These are phyloP conservation scores for Gallinago stenura DNA, from an alignment of 2,797 vertebrate genomes.

Conservation along the genomic window DNA sequence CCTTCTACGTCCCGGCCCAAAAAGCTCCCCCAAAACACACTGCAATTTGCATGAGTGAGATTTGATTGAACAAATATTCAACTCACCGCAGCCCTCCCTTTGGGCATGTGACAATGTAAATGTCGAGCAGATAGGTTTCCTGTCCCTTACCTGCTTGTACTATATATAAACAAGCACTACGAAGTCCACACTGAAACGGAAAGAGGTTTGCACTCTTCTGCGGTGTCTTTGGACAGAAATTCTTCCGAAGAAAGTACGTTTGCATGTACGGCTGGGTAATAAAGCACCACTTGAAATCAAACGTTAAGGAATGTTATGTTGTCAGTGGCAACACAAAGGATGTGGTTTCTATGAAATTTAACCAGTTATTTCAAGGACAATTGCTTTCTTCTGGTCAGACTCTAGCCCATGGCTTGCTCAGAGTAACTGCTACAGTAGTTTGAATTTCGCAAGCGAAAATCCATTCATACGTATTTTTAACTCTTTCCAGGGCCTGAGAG, in stretches of 20 bases:
- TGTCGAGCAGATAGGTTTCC: conserved; percentile 13
- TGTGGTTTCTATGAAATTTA: conserved; percentile 63
- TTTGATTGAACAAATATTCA: background rate
- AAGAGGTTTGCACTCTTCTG: background rate
- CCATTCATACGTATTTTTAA: background rate
- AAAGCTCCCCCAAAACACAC: background rate
- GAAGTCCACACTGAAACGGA: background rate
- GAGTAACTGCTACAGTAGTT: background rate
- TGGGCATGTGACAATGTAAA: background rate
- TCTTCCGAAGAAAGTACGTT: conserved; percentile 10
- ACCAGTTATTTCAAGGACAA: conserved; percentile 43
- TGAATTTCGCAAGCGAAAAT: background rate
- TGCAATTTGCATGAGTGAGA: background rate
- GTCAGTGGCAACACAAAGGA: conserved; percentile 61
- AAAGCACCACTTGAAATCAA: conserved; percentile 48
- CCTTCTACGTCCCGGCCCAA: background rate
- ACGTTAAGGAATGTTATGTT: conserved; percentile 61
- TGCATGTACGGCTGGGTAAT: conserved; percentile 26
- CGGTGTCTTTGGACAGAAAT: background rate
- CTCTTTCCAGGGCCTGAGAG: background rate
- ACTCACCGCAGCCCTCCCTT: background rate
- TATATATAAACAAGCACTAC: background rate
- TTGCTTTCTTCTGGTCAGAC: conserved; percentile 21
- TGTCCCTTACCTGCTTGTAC: conserved; percentile 44
- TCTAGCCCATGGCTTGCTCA: background rate